These are phyloP conservation scores for Zosterops japonicus DNA, from an alignment of 2,113 vertebrate species.

Conservation along the genomic window DNA sequence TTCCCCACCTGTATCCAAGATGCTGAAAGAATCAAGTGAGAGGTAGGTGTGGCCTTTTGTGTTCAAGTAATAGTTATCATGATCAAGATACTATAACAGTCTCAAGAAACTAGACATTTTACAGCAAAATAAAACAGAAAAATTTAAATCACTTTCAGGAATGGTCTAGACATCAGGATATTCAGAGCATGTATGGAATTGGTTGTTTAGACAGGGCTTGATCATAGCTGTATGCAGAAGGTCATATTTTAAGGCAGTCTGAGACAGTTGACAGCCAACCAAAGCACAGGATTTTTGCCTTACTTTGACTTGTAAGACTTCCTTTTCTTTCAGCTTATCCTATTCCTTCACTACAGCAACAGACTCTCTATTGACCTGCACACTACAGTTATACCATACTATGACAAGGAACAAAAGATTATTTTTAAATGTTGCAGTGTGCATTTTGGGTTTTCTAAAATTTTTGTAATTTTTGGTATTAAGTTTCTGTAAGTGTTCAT, in stretches of 20 bases:
- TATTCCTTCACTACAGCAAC: background rate
- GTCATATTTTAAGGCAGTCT: background rate
- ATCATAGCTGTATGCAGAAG: background rate
- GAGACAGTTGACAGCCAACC: background rate
- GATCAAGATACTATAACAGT: background rate
- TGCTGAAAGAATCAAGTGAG: fast-evolving
- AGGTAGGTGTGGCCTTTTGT: background rate
- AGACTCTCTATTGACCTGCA: background rate
- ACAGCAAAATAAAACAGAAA: background rate
- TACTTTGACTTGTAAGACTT: background rate
- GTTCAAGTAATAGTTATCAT: background rate
- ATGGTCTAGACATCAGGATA: background rate
- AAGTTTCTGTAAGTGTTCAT: too few relatives aligned
- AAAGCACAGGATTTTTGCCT: background rate
- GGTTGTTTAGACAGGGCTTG: background rate
- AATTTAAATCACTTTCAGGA: background rate
- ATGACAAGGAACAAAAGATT: background rate
- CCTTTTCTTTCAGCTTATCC: background rate
- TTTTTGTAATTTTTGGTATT: too few relatives aligned
- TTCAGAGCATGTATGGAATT: background rate
- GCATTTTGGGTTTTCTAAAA: too few relatives aligned
- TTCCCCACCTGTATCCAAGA: fast-evolving
- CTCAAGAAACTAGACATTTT: background rate
- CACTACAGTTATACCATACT: background rate
- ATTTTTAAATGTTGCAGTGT: background rate